These are phyloP conservation scores for Drosophila miranda DNA, from an alignment of 1,140 invertebrate species.

Conservation along the genomic window DNA sequence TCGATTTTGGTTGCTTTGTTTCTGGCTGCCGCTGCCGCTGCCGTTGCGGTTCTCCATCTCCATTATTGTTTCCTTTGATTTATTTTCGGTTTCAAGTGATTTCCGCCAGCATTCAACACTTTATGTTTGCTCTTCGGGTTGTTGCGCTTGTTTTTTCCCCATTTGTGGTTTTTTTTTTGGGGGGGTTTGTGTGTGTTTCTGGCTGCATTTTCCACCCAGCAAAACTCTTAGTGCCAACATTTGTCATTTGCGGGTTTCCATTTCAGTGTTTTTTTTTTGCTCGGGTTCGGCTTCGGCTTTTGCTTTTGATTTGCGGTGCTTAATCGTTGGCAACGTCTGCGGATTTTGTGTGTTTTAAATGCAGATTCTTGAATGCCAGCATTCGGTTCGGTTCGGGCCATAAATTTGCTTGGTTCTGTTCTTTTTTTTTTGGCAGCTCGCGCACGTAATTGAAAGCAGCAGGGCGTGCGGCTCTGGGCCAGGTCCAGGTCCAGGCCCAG, in stretches of 20 bases:
- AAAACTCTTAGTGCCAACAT: conserved; percentile 59
- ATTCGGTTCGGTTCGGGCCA: conserved; percentile 56
- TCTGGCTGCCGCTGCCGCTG: conserved; percentile 20
- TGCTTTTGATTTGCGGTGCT: conserved; percentile 69
- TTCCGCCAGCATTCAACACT: conserved; percentile 76
- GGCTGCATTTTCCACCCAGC: conserved; percentile 28
- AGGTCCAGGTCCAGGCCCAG: conserved; percentile 11
- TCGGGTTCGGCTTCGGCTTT: conserved; percentile 14
- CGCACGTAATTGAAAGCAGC: conserved; percentile 75
- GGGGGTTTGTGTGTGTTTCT: conserved; percentile 17
- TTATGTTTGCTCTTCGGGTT: conserved; percentile 58
- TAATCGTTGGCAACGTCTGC: conserved; percentile 74
- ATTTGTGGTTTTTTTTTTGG: conserved; percentile 7
- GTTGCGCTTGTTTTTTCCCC: conserved; percentile 21
- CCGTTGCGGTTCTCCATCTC: conserved; percentile 8
- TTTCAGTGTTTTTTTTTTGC: conserved; percentile 35
- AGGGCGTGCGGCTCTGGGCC: conserved; percentile 36
- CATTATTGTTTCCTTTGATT: conserved; percentile 78
- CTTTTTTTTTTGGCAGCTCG: conserved; percentile 29
- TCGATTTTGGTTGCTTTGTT: conserved; percentile 50
- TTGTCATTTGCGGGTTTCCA: conserved; percentile 68
- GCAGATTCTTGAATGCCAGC: conserved; percentile 46
- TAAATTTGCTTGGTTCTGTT: conserved; percentile 54
- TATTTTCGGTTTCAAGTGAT: conserved; percentile 79
- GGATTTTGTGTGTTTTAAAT: conserved; percentile 48